Base-by-base conservation (phyloP, 2,888 invertebrate species). In the Automeris io region DNA sequence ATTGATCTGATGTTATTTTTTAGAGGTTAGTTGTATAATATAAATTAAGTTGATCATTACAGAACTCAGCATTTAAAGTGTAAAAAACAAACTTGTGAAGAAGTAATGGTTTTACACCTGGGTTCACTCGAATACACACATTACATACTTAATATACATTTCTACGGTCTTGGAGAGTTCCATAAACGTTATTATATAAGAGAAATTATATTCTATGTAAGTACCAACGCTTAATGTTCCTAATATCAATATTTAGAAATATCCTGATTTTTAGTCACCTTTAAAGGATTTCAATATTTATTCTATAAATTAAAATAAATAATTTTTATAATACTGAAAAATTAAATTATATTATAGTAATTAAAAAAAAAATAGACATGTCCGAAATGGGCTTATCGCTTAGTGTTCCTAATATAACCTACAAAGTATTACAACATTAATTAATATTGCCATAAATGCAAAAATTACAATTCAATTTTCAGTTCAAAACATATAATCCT, bases 401-500 rank as follows among this genome's bases (percentile, higher is more conserved):
- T n/a, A n/a, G n/a, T n/a, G n/a, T n/a, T n/a, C n/a, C n/a, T n/a
- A n/a, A n/a, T n/a, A n/a, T n/a, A n/a, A n/a, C n/a, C n/a, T n/a
- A n/a, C n/a, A n/a, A n/a, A n/a, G n/a, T n/a, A n/a, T n/a, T n/a
- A n/a, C n/a, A n/a, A n/a, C 4, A 3, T 16, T 33, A 19, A 5
- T 31, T 24, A 19, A 34, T 36, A 34, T 19, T 8, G 12, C 11
- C 16, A 8, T 13, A 16, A 16, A 24, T 8, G 16, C 9, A 19
- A 5, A 4, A 6, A 6, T 33, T 11, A 1, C 19, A 26, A 11
- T 43, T 32, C 37, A 33, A 4, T 25, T 91, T 91, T 42, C 89
- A 98, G 98, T 97, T 97, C 70, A 97, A 97, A 81, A 96, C 95
- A 2, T 98, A 97, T 82, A 98, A 97, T 78, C 95, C 97, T 33